Conservation (phyloP, 1,140 invertebrate genomes). For the Panulirus ornatus region DNA sequence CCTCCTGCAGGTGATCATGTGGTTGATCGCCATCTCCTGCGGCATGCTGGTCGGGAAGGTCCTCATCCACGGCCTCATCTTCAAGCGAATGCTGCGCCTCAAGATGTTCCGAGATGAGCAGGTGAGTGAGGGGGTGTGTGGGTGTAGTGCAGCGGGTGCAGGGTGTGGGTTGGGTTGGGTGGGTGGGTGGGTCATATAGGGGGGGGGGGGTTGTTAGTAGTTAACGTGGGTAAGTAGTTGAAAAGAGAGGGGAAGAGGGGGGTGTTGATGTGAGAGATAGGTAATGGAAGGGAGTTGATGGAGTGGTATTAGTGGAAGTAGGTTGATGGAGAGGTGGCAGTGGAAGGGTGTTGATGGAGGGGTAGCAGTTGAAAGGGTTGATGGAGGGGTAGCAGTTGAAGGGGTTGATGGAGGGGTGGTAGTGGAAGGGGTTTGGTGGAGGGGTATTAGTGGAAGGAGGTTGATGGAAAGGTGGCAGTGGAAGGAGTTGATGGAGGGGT, state of each 20-base stretch:
- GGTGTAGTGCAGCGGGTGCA: neutral
- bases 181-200: neutral
- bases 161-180: neutral
- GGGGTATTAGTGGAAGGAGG: neutral
- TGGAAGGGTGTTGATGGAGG: no score
- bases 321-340: neutral
- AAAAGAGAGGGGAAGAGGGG: neutral
- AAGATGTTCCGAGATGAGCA: constrained; percentile 82
- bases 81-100: constrained; percentile 79
- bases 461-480: neutral
- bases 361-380: no score
- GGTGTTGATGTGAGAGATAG: neutral
- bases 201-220: neutral
- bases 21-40: constrained; percentile 80
- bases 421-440: neutral
- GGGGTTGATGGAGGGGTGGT: no score
- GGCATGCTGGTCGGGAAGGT: constrained; percentile 81
- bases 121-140: constrained; percentile 67
- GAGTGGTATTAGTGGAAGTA: neutral
- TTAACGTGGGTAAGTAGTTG: neutral
- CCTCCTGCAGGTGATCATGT: constrained; percentile 79
- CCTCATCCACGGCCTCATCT: constrained; percentile 79
- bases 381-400: no score
- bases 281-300: neutral
- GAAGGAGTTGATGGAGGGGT: neutral